Conservation (phyloP, 2,797 vertebrate genomes). For the Stomatorhinus walkeri region DNA sequence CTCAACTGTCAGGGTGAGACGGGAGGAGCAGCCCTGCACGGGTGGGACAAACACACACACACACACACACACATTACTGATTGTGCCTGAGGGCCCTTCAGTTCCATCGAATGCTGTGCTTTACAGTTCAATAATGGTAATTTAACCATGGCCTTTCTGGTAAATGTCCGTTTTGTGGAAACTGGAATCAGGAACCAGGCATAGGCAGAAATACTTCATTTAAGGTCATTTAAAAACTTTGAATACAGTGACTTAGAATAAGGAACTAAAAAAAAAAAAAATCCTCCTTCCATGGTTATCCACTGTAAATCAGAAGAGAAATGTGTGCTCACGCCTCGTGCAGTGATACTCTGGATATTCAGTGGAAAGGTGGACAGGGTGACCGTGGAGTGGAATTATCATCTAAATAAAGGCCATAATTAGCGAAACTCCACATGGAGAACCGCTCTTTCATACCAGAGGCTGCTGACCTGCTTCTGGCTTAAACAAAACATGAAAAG, state of each 20-base stretch:
- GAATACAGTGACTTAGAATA: not conserved
- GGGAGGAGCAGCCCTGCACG: conserved; percentile 75
- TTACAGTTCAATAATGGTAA: not conserved
- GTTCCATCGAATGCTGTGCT: not conserved
- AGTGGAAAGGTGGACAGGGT: not conserved
- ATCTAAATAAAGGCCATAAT: not conserved
- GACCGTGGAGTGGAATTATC: not conserved
- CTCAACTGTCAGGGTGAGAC: conserved; percentile 85
- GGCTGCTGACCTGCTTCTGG: not conserved
- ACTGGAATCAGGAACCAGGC: not conserved
- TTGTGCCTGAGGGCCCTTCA: not conserved
- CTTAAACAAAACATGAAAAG: not conserved
- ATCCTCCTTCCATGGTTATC: not conserved
- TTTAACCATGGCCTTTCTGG: not conserved
- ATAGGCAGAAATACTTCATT: not conserved
- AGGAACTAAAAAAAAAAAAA: not conserved
- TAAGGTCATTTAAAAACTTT: not conserved
- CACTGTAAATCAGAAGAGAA: not conserved
- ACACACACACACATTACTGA: not conserved
- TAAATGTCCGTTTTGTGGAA: not conserved
- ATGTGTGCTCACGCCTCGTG: not conserved
- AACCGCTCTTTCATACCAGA: not conserved
- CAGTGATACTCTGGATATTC: not conserved
- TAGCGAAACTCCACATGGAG: not conserved
- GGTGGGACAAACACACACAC: not conserved